Evolutionary conservation across 2,797 vertebrate genomes (phyloP).

Genomic region (Hypotaenidia philippensis): DNA sequence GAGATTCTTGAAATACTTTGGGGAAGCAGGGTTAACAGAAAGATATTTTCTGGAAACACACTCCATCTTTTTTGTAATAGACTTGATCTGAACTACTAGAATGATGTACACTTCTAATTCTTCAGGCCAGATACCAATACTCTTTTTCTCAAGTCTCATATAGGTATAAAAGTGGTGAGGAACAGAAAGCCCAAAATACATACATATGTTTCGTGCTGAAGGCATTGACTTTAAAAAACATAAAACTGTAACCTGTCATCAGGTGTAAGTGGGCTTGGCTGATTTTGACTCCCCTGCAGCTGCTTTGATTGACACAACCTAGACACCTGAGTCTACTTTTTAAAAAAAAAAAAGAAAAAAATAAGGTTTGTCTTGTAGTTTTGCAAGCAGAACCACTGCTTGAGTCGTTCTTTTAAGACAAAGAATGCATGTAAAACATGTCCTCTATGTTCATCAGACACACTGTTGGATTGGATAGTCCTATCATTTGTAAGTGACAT

Average conservation of each 20-base stretch:
- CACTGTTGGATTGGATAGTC: slow-evolving; percentile 71
- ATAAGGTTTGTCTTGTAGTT: not conserved
- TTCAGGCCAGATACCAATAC: not conserved
- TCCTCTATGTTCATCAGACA: slow-evolving; percentile 67
- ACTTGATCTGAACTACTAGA: not conserved
- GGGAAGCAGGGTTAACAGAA: not conserved
- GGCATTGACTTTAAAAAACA: not conserved
- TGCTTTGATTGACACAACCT: not conserved
- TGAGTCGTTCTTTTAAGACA: slow-evolving; percentile 18
- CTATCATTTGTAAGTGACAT: slow-evolving; percentile 68
- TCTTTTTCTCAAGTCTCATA: not conserved
- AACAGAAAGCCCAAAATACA: not conserved
- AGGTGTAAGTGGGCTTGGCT: not conserved
- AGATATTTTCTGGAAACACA: not conserved
- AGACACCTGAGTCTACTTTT: not conserved
- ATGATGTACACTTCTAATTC: not conserved
- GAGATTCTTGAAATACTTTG: not conserved
- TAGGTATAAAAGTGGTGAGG: not conserved
- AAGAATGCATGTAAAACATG: slow-evolving; percentile 49
- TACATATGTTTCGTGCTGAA: not conserved
- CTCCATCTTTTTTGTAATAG: not conserved
- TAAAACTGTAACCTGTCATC: not conserved
- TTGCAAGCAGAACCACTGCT: not conserved
- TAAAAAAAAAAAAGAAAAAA: no score
- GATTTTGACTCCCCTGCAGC: not conserved